Conservation (phyloP, 2,113 vertebrate genomes). For the Neopipo cinnamomea region DNA sequence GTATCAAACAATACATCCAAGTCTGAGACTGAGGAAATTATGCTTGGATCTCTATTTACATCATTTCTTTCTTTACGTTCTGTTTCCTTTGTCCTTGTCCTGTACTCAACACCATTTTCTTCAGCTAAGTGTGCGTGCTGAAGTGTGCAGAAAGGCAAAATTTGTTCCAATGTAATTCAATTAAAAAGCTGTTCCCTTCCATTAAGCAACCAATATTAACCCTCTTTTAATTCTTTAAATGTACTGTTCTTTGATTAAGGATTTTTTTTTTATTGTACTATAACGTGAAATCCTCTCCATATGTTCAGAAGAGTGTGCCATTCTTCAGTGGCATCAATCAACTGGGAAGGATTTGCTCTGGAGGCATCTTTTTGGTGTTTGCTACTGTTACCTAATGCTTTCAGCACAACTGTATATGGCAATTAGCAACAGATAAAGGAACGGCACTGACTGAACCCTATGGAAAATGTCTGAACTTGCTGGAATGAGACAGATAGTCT, state of each 20-base stretch:
- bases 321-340: not conserved
- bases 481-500: not conserved
- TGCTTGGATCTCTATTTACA: not conserved
- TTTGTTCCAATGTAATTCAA: not conserved
- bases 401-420: not conserved
- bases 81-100: not conserved
- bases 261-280: not conserved
- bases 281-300: not conserved
- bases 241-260: not conserved
- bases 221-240: not conserved
- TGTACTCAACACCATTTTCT: not conserved
- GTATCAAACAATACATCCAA: not conserved
- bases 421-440: not conserved
- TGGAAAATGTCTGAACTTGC: not conserved
- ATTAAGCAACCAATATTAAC: not conserved
- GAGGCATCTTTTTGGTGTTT: not conserved
- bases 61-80: not conserved
- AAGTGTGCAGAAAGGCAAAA: not conserved
- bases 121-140: not conserved
- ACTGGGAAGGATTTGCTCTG: not conserved
- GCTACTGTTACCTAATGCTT: not conserved
- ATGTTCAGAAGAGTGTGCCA: not conserved
- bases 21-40: not conserved
- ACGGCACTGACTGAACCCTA: not conserved
- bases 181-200: not conserved